Conservation (phyloP, 2,888 invertebrate species). For the Lasioglossum zephyrum region DNA sequence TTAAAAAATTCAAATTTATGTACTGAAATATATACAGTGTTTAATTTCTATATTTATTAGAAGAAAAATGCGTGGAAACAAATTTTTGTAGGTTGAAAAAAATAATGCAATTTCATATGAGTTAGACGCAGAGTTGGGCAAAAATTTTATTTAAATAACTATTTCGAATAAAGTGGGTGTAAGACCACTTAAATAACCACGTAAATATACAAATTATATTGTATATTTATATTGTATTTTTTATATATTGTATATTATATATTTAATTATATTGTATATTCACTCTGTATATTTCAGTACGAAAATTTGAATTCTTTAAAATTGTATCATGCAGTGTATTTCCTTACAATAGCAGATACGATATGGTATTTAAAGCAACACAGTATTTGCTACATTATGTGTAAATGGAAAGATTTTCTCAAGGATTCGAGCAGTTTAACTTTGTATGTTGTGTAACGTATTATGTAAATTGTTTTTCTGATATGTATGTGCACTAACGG, state of each 20-base stretch:
- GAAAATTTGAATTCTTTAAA: not conserved
- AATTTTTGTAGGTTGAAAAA: not conserved
- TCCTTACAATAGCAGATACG: not conserved
- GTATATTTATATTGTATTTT: no score
- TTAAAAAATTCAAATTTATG: no score
- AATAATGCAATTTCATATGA: not conserved
- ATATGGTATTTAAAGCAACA: not conserved
- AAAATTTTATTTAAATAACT: no score
- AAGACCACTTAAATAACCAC: no score
- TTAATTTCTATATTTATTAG: not conserved
- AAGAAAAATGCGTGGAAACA: not conserved
- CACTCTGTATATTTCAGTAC: not conserved
- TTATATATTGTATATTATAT: no score
- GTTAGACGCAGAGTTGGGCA: no score
- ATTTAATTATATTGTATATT: no score
- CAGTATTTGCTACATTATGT: not conserved
- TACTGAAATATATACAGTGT: no score
- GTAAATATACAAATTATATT: not conserved
- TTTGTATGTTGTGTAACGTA: not conserved
- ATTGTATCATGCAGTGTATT: not conserved
- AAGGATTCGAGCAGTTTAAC: not conserved
- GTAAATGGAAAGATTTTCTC: not conserved
- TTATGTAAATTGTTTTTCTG: slow-evolving; percentile 1
- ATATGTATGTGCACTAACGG: not conserved
- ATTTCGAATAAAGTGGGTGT: no score